Conservation (phyloP, 2,888 invertebrate species). For the Rotaria macrura region DNA sequence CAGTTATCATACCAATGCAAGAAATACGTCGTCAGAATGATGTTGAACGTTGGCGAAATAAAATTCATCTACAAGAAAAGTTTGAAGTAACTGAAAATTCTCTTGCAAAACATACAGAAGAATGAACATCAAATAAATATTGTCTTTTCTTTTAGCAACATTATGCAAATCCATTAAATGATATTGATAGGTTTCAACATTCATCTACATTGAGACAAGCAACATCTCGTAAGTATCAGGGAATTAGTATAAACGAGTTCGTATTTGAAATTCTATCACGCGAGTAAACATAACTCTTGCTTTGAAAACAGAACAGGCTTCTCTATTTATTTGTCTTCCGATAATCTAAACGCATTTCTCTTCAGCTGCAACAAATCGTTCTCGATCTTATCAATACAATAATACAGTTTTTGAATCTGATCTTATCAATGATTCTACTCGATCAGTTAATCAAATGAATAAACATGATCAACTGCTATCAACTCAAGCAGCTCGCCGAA, state of each 20-base stretch:
- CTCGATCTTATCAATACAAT: background rate
- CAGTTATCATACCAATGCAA: background rate
- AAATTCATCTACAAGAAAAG: slow-evolving; percentile 7
- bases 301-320: no score
- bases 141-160: background rate
- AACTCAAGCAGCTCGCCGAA: background rate
- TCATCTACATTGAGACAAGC: background rate
- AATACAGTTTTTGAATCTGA: background rate
- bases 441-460: background rate
- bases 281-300: no score
- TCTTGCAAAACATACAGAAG: no score
- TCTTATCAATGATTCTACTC: background rate
- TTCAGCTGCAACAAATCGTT: background rate
- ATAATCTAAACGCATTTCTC: background rate
- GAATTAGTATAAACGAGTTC: no score
- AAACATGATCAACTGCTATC: background rate
- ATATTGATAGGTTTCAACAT: background rate
- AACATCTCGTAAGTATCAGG: background rate
- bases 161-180: background rate
- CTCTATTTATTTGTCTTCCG: no score
- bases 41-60: slow-evolving; percentile 4
- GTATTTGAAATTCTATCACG: no score
- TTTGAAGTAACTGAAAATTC: background rate
- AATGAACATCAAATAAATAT: no score
- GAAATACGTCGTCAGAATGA: background rate